Conservation (phyloP, 2,888 invertebrate genomes). For the Pachliopta kotzebuea region DNA sequence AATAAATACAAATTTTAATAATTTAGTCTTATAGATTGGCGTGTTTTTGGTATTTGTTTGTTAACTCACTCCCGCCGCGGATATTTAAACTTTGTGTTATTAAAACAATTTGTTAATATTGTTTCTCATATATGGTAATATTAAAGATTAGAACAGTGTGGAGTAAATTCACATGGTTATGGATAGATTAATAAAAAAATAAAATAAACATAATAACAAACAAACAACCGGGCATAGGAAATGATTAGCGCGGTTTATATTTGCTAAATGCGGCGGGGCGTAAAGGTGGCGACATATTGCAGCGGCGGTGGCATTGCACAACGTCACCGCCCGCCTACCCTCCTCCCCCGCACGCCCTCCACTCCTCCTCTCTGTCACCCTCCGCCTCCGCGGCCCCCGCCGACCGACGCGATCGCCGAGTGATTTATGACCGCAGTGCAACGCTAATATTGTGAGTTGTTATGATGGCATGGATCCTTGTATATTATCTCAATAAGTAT, state of each 20-base stretch:
- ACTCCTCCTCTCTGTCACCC: slow-evolving; percentile 37
- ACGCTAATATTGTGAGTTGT: slow-evolving; percentile 28
- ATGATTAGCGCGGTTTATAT: slow-evolving; percentile 36
- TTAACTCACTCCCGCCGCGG: too few species aligned
- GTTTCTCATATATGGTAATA: too few species aligned
- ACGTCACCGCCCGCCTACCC: slow-evolving; percentile 42
- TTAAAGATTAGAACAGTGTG: background rate
- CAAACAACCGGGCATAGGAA: slow-evolving; percentile 37
- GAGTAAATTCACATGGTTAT: background rate
- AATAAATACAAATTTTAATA: too few species aligned
- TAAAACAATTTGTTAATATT: too few species aligned
- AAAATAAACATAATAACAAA: slow-evolving; percentile 4
- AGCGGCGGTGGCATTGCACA: slow-evolving; percentile 46
- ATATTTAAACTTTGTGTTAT: too few species aligned
- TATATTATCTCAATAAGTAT: slow-evolving; percentile 15
- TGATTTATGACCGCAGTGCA: slow-evolving; percentile 26
- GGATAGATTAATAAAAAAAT: background rate
- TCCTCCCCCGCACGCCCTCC: slow-evolving; percentile 30
- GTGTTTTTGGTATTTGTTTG: too few species aligned
- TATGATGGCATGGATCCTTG: slow-evolving; percentile 28
- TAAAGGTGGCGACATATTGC: slow-evolving; percentile 57
- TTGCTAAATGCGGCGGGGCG: slow-evolving; percentile 44
- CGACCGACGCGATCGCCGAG: slow-evolving; percentile 33
- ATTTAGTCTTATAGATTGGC: too few species aligned
- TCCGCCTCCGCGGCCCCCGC: too few species aligned